Evolutionary conservation across 2,797 vertebrate genomes (phyloP), one percentile per base, ranked within the genome.

Genomic region (Ctenosaura bakeri): DNA sequence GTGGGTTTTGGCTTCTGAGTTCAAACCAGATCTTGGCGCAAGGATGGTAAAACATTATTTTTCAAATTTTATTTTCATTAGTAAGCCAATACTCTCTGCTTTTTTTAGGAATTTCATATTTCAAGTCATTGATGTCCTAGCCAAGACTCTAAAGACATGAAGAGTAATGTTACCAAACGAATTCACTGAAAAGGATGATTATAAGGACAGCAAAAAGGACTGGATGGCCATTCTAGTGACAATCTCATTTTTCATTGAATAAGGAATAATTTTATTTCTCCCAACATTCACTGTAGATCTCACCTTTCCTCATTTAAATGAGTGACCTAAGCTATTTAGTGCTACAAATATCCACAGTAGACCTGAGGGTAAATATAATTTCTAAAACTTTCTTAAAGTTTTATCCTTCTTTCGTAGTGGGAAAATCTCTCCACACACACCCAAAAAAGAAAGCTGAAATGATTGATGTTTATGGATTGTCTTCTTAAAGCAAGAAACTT

Each of bases 1-100:
- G 88, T 87, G 80, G 38, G 38, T 78, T 91, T 91, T 87, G 84
- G 85, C 73, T 87, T 83, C 42, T 73, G 64, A 78, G 42, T 86
- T 83, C 80, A 92, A 89, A 84, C 88, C 52, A 87, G 79, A 91
- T 77, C 69, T 89, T 89, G 80, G 87, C 73, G 22, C 46, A 56
- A 62, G 52, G n/a, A 73, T 79, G 73, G 84, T 79, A 89, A 83
- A 83, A 87, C 62, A 80, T 86, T 92, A 83, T 83, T 89, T 89
- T 66, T 82, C 62, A 42, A 52, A 73, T 81, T 71, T 86, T 79
- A 71, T 92, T 87, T 89, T 86, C 62, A 82, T 54, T 87, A 83
- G 80, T 84, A 92, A 89, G 79, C 35, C 71, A 77, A 87, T 89
- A 83, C 73, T 73, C 62, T 83, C 7, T 59, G 38, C 74, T 50